Conservation (phyloP, 2,797 vertebrate species). For the Phalanger gymnotis region DNA sequence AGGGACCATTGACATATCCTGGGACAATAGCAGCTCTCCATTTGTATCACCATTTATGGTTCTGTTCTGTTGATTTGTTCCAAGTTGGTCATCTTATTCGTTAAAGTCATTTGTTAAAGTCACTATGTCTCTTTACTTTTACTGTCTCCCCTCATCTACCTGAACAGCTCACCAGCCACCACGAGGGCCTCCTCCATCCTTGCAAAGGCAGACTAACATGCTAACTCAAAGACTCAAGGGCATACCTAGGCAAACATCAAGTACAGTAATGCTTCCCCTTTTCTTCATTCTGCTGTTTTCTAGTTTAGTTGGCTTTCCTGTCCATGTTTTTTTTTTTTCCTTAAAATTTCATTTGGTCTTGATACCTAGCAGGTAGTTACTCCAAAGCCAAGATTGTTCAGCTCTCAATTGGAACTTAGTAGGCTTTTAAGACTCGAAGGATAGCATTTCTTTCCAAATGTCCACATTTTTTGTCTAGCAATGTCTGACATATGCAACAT, state of each 20-base stretch:
- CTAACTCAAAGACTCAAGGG: constrained; percentile 87
- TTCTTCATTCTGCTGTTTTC: constrained; percentile 81
- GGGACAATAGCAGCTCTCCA: constrained; percentile 77
- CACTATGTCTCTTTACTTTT: constrained; percentile 87
- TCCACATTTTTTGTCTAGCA: constrained; percentile 90
- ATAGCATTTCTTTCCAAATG: constrained; percentile 87
- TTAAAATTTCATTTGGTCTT: constrained; percentile 74
- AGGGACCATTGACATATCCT: constrained; percentile 59
- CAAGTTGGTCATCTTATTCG: constrained; percentile 82
- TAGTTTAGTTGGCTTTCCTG: constrained; percentile 82
- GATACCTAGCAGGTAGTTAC: constrained; percentile 73
- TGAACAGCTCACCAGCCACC: constrained; percentile 85
- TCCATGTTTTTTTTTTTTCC: constrained; percentile 51
- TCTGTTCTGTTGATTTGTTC: constrained; percentile 81
- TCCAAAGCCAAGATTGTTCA: constrained; percentile 75
- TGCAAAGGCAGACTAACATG: constrained; percentile 86
- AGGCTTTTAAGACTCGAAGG: constrained; percentile 81
- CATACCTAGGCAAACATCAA: constrained; percentile 88
- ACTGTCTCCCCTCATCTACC: constrained; percentile 84
- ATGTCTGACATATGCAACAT: constrained; percentile 91
- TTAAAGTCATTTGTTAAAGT: constrained; percentile 84
- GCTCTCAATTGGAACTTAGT: constrained; percentile 77
- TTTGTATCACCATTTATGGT: constrained; percentile 82
- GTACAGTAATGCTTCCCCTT: constrained; percentile 87
- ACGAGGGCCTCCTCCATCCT: constrained; percentile 85